A percentile compares a stretch with the other conserved stretches of the same genome.
phyloP scores from a whole-genome alignment of 2,797 vertebrate species.

The Manis crassicaudata region DNA sequence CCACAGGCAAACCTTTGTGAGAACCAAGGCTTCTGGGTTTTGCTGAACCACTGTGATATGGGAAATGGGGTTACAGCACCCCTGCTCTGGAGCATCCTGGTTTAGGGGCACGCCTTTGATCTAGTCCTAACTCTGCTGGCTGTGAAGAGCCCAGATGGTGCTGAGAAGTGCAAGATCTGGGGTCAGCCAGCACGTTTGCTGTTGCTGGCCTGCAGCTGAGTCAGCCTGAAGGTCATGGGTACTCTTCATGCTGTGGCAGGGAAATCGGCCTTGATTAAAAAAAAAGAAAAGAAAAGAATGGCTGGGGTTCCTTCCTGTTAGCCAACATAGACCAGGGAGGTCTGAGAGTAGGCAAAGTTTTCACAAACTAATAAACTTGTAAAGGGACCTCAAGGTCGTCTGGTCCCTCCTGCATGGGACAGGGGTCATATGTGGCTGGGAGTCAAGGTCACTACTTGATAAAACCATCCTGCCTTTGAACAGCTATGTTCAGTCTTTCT shows the following conservation, averaged over 20 bases:
- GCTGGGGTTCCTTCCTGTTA: neutral
- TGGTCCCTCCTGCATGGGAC: neutral
- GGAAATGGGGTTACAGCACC: neutral
- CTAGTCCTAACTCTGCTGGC: neutral
- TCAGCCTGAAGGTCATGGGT: neutral
- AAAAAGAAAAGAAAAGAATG: neutral
- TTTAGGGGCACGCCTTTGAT: neutral
- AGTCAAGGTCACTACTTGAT: neutral
- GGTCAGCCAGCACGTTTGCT: neutral
- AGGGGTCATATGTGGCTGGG: neutral
- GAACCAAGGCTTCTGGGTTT: neutral
- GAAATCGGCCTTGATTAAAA: neutral
- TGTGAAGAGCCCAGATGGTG: neutral
- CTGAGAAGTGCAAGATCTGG: neutral
- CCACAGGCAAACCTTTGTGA: fast-evolving
- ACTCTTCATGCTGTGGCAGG: neutral
- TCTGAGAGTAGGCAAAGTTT: neutral
- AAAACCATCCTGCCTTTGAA: neutral
- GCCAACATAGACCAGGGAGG: neutral
- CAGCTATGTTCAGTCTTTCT: neutral
- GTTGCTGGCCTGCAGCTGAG: neutral
- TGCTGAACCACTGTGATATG: too few species aligned
- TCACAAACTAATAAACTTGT: neutral
- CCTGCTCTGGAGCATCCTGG: neutral
- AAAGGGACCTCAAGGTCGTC: neutral